Evolutionary conservation across 1,140 invertebrate genomes (phyloP), one percentile per base, ranked within the genome.

Genomic region (Zophobas atratus): DNA sequence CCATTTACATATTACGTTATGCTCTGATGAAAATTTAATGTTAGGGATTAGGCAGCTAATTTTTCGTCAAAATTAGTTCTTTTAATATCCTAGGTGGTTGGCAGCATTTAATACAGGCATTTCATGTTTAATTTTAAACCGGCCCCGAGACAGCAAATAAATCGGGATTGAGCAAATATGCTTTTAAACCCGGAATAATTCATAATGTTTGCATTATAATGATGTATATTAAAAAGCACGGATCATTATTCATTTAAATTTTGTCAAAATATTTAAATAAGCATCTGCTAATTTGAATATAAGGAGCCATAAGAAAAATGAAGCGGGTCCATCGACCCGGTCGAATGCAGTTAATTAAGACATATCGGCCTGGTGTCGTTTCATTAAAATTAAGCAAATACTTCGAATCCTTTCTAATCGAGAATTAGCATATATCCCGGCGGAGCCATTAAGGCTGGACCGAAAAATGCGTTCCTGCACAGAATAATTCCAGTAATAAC

Each of bases 401-500:
- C 43, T 67, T 67, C 60, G 39, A 48, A 67, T 67, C 60, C 39
- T 67, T 67, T 67, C 60, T 67, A 67, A 67, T 67, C 60, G 39
- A 55, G 55, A 73, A 73, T 73, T 73, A 56, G 71, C 53, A 73
- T 73, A 55, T 56, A 73, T 53, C 49, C 39, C 48, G 36, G 55
- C 38, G 36, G 46, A 73, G 55, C 55, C 49, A 73, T 73, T 73
- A 73, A 56, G 55, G 55, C 51, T 34, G 55, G 56, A 55, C 56
- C 55, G 49, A 73, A 73, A 73, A 73, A 73, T 73, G 71, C 49
- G 32, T 43, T 53, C 49, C 35, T 67, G n/a, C 20, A 41, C 8
- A 43, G 60, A 67, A 67, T 67, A 67, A 67, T 67, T 67, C 60
- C 39, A 67, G 60, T 67, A 67, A 53, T 73, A 56, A 53, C 71